phyloP scores from a whole-genome alignment of 2,888 invertebrate species.

The Archaeoteleia sp. region DNA sequence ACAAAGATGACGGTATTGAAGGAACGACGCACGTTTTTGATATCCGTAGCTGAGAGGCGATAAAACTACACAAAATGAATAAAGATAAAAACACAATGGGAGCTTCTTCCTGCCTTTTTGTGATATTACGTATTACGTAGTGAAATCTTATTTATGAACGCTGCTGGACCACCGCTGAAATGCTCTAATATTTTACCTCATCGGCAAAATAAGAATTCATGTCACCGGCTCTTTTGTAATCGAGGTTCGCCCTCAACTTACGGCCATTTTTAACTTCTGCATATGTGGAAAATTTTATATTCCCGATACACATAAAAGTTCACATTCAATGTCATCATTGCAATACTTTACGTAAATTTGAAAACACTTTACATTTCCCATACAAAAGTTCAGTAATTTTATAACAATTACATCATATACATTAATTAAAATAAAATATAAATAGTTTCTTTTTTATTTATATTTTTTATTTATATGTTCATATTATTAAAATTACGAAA shows the following conservation, averaged over 20 bases:
- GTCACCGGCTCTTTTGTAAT: constrained; percentile 56
- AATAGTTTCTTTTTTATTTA: no score
- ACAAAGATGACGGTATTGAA: constrained; percentile 3
- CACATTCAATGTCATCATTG: no score
- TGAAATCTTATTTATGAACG: constrained; percentile 66
- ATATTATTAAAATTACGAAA: no score
- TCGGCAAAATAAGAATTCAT: constrained; percentile 70
- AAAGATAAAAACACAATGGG: constrained; percentile 65
- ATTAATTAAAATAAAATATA: no score
- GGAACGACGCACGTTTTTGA: constrained; percentile 29
- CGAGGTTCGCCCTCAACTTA: constrained; percentile 23
- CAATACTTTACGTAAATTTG: no score
- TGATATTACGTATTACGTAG: constrained; percentile 67
- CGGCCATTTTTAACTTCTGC: constrained; percentile 25
- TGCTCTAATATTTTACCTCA: constrained; percentile 70
- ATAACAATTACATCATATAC: no score
- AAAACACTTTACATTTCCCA: no score
- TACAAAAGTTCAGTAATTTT: no score
- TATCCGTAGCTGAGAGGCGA: constrained; percentile 37
- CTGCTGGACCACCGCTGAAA: constrained; percentile 37
- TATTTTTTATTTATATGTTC: no score
- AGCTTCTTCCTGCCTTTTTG: constrained; percentile 47
- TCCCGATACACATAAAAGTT: constrained; percentile 29
- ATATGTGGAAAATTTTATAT: constrained; percentile 11
- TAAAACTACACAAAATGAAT: constrained; percentile 69